Percentiles rank a stretch among this genome's conserved stretches.
phyloP scores from a whole-genome alignment of 2,888 invertebrate genomes.

The Nipponacmea schrenckii region DNA sequence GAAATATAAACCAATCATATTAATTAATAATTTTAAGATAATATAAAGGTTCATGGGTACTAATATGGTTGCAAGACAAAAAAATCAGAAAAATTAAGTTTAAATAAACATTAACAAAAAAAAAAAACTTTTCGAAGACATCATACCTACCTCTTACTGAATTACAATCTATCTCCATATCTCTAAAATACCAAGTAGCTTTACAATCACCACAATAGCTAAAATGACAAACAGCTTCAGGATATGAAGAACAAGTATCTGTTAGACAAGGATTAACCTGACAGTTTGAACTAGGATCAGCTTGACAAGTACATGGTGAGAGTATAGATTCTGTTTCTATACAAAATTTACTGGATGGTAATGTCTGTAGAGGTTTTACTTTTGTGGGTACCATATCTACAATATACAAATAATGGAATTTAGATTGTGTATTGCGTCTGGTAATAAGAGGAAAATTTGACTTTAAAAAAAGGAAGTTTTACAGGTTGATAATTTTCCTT shows the following conservation, averaged over 20 bases:
- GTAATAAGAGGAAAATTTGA: background rate
- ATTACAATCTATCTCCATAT: conserved; percentile 48
- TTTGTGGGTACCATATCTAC: conserved; percentile 42
- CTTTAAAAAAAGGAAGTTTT: no score
- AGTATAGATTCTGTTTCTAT: conserved; percentile 55
- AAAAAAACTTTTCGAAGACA: no score
- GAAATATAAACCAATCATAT: conserved; percentile 15
- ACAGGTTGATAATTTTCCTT: no score
- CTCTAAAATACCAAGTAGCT: conserved; percentile 52
- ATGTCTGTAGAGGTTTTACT: background rate
- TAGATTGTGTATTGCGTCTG: background rate
- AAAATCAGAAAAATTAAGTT: no score
- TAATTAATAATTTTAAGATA: no score
- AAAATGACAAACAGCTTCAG: conserved; percentile 56
- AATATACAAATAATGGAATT: background rate
- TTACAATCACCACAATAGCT: conserved; percentile 55
- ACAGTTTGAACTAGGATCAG: conserved; percentile 43
- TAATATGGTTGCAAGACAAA: no score
- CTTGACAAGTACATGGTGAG: conserved; percentile 51
- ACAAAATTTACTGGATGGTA: conserved; percentile 47
- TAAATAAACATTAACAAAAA: no score
- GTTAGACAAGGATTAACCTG: conserved; percentile 53
- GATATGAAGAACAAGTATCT: conserved; percentile 51
- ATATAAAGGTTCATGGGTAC: no score
- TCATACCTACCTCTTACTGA: conserved; percentile 48